Evolutionary conservation across 1,140 invertebrate species (phyloP).

Genomic region (Penaeus japonicus): DNA sequence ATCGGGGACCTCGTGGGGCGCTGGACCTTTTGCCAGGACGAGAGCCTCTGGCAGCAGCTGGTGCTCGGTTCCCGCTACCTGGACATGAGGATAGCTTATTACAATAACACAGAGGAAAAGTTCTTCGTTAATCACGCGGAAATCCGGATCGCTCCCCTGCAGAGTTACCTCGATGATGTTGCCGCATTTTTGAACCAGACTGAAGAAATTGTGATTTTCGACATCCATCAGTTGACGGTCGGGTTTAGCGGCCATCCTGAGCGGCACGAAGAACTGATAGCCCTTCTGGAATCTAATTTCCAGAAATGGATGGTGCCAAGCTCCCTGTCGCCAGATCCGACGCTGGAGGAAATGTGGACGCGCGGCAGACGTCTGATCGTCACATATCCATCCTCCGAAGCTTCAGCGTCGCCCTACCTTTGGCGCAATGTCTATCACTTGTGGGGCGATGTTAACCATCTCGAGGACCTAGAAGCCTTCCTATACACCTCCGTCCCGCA

Average conservation of each 20-base stretch:
- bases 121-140: slow-evolving; percentile 62
- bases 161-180: slow-evolving; percentile 59
- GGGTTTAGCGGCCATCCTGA: slow-evolving; percentile 60
- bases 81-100: slow-evolving; percentile 61
- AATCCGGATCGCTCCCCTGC: slow-evolving; percentile 59
- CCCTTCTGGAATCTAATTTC: slow-evolving; percentile 67
- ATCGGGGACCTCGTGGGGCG: slow-evolving; percentile 41
- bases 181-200: slow-evolving; percentile 60
- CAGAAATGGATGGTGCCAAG: slow-evolving; percentile 66
- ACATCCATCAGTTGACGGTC: slow-evolving; percentile 61
- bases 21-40: slow-evolving; percentile 60
- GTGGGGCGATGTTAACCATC: slow-evolving; percentile 71
- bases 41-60: slow-evolving; percentile 62
- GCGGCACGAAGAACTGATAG: slow-evolving; percentile 67
- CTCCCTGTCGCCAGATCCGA: slow-evolving; percentile 65
- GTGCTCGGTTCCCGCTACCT: slow-evolving; percentile 61
- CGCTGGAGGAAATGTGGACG: slow-evolving; percentile 67
- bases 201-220: slow-evolving; percentile 62
- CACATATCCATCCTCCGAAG: slow-evolving; percentile 67
- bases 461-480: slow-evolving; percentile 66
- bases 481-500: slow-evolving; percentile 62
- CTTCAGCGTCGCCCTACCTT: slow-evolving; percentile 61
- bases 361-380: slow-evolving; percentile 68
- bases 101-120: slow-evolving; percentile 56
- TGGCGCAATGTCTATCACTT: slow-evolving; percentile 69